A percentile compares a stretch with the other conserved stretches of the same genome.
These are phyloP conservation scores for Drosophila anomelani DNA, from an alignment of 2,888 invertebrate genomes.

Conservation along the genomic window DNA sequence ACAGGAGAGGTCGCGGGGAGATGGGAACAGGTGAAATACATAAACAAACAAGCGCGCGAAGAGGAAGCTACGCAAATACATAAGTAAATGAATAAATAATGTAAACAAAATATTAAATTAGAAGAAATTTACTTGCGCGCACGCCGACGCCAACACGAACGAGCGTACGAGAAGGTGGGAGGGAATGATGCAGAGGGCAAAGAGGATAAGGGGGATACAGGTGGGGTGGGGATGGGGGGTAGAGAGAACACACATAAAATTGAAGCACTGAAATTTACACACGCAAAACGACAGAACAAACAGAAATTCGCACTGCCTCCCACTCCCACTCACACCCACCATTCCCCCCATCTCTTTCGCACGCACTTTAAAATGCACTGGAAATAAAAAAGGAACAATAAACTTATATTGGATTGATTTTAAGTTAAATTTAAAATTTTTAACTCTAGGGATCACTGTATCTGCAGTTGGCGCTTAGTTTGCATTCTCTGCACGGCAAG, in stretches of 20 bases:
- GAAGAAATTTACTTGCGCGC: slow-evolving; percentile 76
- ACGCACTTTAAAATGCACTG: slow-evolving; percentile 14
- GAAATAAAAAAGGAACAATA: background rate
- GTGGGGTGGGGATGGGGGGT: too few relatives aligned
- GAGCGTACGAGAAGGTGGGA: slow-evolving; percentile 17
- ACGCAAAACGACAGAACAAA: slow-evolving; percentile 47
- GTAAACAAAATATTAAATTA: slow-evolving; percentile 79
- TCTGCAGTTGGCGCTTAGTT: slow-evolving; percentile 21
- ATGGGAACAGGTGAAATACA: slow-evolving; percentile 32
- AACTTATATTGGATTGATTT: background rate
- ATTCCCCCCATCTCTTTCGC: background rate
- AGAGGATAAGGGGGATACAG: slow-evolving; percentile 16
- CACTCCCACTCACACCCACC: background rate
- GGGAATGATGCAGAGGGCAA: background rate
- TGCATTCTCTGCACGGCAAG: slow-evolving; percentile 23
- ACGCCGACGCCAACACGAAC: slow-evolving; percentile 28
- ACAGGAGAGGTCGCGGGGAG: background rate
- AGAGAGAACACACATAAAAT: slow-evolving; percentile 54
- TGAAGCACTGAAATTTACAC: slow-evolving; percentile 63
- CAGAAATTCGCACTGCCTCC: slow-evolving; percentile 13
- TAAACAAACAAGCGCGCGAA: slow-evolving; percentile 38
- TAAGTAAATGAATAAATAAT: slow-evolving; percentile 78
- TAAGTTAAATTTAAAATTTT: too few relatives aligned
- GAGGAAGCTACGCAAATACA: slow-evolving; percentile 59
- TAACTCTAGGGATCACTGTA: slow-evolving; percentile 1